phyloP scores from a whole-genome alignment of 2,888 invertebrate genomes.

The Eupithecia insigniata region DNA sequence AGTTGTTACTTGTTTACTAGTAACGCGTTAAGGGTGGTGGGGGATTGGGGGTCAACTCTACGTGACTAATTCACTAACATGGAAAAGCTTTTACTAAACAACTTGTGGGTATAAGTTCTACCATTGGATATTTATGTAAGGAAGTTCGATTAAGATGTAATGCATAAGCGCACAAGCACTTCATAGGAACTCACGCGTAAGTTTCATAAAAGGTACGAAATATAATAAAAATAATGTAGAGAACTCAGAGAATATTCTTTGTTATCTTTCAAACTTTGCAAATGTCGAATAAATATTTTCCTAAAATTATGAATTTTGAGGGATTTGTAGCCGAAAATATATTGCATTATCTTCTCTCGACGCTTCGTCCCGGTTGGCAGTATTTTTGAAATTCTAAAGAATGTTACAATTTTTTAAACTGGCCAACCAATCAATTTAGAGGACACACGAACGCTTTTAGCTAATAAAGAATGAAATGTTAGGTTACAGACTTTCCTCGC shows the following conservation, averaged over 20 bases:
- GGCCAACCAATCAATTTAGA: conserved; percentile 64
- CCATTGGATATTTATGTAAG: conserved; percentile 44
- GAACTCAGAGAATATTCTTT: background rate
- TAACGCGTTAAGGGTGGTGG: background rate
- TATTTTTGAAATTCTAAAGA: background rate
- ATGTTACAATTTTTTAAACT: conserved; percentile 23
- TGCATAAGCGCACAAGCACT: background rate
- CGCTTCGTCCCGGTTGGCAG: background rate
- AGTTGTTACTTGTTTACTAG: background rate
- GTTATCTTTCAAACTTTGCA: background rate
- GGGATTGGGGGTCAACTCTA: conserved; percentile 42
- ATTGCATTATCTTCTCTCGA: background rate
- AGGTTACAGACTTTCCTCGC: conserved; percentile 24
- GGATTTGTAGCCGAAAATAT: background rate
- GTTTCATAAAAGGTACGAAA: background rate
- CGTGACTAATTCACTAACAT: conserved; percentile 67
- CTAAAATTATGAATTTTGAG: background rate
- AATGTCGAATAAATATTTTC: background rate
- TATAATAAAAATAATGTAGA: background rate
- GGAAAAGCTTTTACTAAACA: conserved; percentile 65
- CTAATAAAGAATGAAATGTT: conserved; percentile 52
- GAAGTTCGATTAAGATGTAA: conserved; percentile 17
- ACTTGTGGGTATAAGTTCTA: conserved; percentile 55
- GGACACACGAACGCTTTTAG: conserved; percentile 73
- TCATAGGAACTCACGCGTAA: background rate